Percentiles rank a stretch among this genome's conserved stretches.
phyloP scores from a whole-genome alignment of 1,140 invertebrate species.

The Pseudomyrmex dendroicus region DNA sequence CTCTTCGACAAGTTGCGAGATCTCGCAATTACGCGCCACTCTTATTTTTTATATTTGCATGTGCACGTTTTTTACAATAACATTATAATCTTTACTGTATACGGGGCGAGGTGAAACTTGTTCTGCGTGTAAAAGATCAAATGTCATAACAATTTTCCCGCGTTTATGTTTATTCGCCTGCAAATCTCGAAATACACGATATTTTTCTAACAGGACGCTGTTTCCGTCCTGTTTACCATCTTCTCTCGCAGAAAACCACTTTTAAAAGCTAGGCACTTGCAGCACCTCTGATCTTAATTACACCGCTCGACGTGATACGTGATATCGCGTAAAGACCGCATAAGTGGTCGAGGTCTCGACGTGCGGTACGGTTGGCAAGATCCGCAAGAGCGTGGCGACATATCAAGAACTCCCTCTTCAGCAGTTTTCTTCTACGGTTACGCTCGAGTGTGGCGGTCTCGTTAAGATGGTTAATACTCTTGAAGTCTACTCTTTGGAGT shows the following conservation, averaged over 20 bases:
- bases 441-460: slow-evolving; percentile 13
- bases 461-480: slow-evolving; percentile 18
- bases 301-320: slow-evolving; percentile 32
- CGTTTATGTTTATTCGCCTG: neutral
- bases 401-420: slow-evolving; percentile 42
- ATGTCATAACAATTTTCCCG: neutral
- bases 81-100: neutral
- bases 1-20: slow-evolving; percentile 12
- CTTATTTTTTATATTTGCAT: neutral
- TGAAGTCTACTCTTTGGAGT: neutral
- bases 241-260: neutral
- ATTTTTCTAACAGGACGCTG: too few species aligned
- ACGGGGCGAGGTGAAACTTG: too few species aligned
- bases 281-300: slow-evolving; percentile 37
- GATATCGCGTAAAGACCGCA: slow-evolving; percentile 30
- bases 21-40: neutral
- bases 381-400: slow-evolving; percentile 6
- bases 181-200: neutral
- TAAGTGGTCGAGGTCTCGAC: slow-evolving; percentile 27
- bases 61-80: neutral
- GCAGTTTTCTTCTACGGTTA: slow-evolving; percentile 30
- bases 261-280: slow-evolving; percentile 9
- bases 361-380: slow-evolving; percentile 22
- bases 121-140: too few species aligned
- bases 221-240: neutral